These are phyloP conservation scores for Lasioglossum pauxillum DNA, from an alignment of 2,888 invertebrate species.

Conservation along the genomic window DNA sequence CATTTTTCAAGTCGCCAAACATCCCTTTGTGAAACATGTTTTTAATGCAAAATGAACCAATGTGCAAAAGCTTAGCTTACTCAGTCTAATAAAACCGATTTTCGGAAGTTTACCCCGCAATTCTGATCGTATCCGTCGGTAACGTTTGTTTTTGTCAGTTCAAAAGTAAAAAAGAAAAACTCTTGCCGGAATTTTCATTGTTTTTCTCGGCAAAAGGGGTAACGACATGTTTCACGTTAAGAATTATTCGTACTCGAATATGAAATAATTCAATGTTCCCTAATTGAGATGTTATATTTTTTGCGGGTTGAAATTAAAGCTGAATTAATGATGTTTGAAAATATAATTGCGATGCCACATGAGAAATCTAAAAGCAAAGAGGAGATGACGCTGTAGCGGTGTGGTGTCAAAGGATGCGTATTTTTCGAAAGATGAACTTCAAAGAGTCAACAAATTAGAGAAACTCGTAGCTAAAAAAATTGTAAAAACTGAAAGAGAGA, in stretches of 20 bases:
- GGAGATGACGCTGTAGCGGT: background rate
- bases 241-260: background rate
- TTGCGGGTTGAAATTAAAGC: background rate
- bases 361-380: background rate
- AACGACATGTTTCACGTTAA: background rate
- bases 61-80: too few relatives aligned
- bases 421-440: background rate
- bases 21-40: too few relatives aligned
- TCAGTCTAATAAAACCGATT: too few relatives aligned
- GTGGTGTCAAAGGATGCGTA: too few relatives aligned
- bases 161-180: background rate
- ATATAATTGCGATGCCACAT: background rate
- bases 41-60: too few relatives aligned
- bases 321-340: background rate
- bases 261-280: background rate
- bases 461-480: background rate
- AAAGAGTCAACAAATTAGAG: background rate
- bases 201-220: background rate
- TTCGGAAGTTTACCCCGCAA: too few relatives aligned
- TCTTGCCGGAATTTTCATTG: background rate
- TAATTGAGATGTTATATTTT: background rate
- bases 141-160: background rate
- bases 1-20: too few relatives aligned
- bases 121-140: background rate
- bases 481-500: background rate